phyloP scores from a whole-genome alignment of 2,888 invertebrate genomes.

The Amphipoea lucens region DNA sequence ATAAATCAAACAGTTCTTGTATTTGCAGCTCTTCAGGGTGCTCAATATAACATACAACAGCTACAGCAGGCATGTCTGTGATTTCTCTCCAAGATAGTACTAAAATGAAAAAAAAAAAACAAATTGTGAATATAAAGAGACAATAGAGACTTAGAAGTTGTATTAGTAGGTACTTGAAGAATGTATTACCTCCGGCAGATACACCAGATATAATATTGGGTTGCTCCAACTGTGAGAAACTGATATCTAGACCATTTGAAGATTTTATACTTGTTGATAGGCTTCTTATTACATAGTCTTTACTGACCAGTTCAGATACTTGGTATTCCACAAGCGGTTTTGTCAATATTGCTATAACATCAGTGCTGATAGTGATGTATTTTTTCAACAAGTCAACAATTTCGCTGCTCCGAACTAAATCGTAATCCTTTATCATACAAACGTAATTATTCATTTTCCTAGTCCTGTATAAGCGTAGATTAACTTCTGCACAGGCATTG shows the following conservation, averaged over 20 bases:
- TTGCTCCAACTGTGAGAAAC: slow-evolving; percentile 83
- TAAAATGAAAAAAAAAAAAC: slow-evolving; percentile 73
- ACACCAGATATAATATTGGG: slow-evolving; percentile 88
- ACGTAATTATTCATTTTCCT: slow-evolving; percentile 75
- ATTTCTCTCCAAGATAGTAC: slow-evolving; percentile 82
- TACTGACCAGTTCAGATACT: slow-evolving; percentile 66
- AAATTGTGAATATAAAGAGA: neutral
- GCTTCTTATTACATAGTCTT: slow-evolving; percentile 78
- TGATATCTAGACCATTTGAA: slow-evolving; percentile 60
- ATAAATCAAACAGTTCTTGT: slow-evolving; percentile 76
- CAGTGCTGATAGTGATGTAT: slow-evolving; percentile 73
- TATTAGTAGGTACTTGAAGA: neutral
- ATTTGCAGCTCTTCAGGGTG: slow-evolving; percentile 80
- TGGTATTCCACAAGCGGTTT: slow-evolving; percentile 85
- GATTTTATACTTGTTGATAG: slow-evolving; percentile 71
- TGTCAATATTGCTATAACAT: slow-evolving; percentile 80
- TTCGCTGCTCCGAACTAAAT: slow-evolving; percentile 81
- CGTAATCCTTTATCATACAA: slow-evolving; percentile 82
- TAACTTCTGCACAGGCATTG: slow-evolving; percentile 77
- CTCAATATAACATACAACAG: slow-evolving; percentile 82
- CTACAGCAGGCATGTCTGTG: slow-evolving; percentile 75
- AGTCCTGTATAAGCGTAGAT: slow-evolving; percentile 78
- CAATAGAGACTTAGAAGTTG: neutral
- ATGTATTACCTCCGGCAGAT: slow-evolving; percentile 84
- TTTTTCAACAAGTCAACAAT: slow-evolving; percentile 80